Conservation (phyloP, 1,140 invertebrate species). For the Caenorhabditis briggsae region DNA sequence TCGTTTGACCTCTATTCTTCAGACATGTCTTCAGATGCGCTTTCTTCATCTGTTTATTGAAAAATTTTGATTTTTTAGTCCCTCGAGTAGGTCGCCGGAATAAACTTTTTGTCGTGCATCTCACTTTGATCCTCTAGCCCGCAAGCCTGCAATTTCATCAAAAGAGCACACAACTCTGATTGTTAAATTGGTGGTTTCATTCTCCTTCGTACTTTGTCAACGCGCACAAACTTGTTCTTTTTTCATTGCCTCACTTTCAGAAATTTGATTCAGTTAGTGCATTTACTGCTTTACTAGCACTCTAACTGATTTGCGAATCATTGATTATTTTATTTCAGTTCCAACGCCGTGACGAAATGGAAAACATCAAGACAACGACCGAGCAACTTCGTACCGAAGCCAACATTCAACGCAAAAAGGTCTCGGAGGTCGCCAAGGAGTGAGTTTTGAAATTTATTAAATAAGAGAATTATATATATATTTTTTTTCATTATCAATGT, state of each 20-base stretch:
- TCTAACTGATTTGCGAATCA: neutral
- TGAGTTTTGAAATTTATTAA: slow-evolving; percentile 52
- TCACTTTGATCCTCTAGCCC: neutral
- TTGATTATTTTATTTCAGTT: neutral
- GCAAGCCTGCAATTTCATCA: slow-evolving; percentile 27
- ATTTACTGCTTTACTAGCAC: neutral
- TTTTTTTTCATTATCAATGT: neutral
- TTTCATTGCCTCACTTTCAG: neutral
- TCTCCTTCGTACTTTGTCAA: too few species aligned
- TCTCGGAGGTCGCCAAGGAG: slow-evolving; percentile 67
- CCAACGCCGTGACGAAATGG: neutral
- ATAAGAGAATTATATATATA: too few species aligned
- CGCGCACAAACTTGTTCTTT: neutral
- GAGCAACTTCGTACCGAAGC: slow-evolving; percentile 66
- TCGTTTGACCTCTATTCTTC: neutral
- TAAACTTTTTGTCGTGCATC: too few species aligned
- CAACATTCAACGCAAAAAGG: slow-evolving; percentile 61
- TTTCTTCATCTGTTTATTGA: too few species aligned
- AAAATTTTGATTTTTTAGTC: too few species aligned
- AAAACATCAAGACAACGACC: slow-evolving; percentile 13
- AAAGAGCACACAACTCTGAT: slow-evolving; percentile 13
- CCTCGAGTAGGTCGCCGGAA: too few species aligned
- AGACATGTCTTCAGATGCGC: neutral
- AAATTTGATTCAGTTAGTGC: neutral
- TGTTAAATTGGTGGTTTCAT: slow-evolving; percentile 20